A percentile compares a stretch with the other conserved stretches of the same genome.
Conservation (phyloP, 2,797 vertebrate genomes). For the Dicrostonyx torquatus region DNA sequence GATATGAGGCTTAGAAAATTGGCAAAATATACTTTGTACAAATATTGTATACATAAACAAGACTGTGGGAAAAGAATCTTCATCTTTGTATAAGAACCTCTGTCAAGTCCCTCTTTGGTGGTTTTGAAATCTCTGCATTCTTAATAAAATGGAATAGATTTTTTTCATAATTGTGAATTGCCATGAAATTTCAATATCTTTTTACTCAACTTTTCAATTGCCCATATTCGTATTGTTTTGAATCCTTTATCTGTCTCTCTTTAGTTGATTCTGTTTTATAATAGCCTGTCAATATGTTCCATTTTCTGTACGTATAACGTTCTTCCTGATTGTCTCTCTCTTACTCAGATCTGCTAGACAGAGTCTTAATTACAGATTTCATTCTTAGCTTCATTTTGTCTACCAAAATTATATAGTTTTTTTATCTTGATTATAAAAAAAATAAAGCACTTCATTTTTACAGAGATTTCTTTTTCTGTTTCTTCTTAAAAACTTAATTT, state of each 20-base stretch:
- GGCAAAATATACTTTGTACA: not conserved
- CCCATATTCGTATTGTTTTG: not conserved
- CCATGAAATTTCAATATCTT: not conserved
- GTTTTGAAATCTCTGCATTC: conserved; percentile 25
- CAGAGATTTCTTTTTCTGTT: not conserved
- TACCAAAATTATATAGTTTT: not conserved
- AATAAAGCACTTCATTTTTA: not conserved
- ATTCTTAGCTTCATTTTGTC: not conserved
- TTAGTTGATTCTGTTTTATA: conserved; percentile 49
- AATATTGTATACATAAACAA: conserved; percentile 8
- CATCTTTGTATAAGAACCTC: not conserved
- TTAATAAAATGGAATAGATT: not conserved
- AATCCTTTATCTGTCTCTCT: conserved; percentile 24
- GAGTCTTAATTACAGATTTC: not conserved
- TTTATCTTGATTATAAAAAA: not conserved
- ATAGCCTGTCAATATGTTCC: conserved; percentile 43
- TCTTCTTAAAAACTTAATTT: not conserved
- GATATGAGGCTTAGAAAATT: conserved; percentile 12
- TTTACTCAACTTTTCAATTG: not conserved
- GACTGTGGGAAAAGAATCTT: not conserved
- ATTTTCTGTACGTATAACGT: not conserved
- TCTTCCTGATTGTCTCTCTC: not conserved
- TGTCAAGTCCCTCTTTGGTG: not conserved
- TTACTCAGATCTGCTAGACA: not conserved
- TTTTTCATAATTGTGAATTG: conserved; percentile 4